Base-by-base conservation (phyloP, 2,113 vertebrate genomes). In the Megatriorchis doriae region DNA sequence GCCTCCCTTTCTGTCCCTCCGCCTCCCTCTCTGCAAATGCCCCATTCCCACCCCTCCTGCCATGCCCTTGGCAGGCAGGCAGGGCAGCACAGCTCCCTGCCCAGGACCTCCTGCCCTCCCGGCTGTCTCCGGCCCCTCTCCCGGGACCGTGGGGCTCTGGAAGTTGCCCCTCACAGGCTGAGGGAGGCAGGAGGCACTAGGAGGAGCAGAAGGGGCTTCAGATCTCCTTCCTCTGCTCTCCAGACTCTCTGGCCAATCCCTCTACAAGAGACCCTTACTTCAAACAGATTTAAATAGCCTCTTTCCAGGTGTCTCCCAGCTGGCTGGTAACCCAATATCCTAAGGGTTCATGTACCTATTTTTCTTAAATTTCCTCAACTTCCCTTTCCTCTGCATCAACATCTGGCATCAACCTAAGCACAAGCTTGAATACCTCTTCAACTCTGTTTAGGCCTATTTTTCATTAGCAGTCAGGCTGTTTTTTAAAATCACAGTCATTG, bases 281-380 rank as follows among this genome's bases (percentile, higher is more conserved):
- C 94, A 96, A 96, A 94, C 20, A 55, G 22, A 85, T 87, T 93
- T 68, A 86, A 94, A 85, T 66, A 48, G 31, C 70, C 1, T 1
- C 21, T 82, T 87, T 94, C 96, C 96, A 94, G 93, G 94, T 96
- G 95, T 87, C 88, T 91, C 89, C 86, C 95, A 97, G 86, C 95
- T 96, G 95, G 70, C 70, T 91, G 88, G 94, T 94, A 95, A 97
- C 91, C 66, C 84, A 93, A 86, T 95, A 94, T 91, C 89, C 86
- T 93, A 70, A 97, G 95, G 96, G 84, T 82, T 95, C 94, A 27
- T 95, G 93, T 95, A 97, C 89, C 91, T 94, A 82, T 87, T 96
- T 94, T 95, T 94, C 91, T 96, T 94, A 92, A 95, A 96, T 97
- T 97, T 97, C 83, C 86, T 91, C 73, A 65, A 9, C 96, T 94